These are phyloP conservation scores for Meghimatium bilineatum DNA, from an alignment of 2,888 invertebrate species.

Conservation along the genomic window DNA sequence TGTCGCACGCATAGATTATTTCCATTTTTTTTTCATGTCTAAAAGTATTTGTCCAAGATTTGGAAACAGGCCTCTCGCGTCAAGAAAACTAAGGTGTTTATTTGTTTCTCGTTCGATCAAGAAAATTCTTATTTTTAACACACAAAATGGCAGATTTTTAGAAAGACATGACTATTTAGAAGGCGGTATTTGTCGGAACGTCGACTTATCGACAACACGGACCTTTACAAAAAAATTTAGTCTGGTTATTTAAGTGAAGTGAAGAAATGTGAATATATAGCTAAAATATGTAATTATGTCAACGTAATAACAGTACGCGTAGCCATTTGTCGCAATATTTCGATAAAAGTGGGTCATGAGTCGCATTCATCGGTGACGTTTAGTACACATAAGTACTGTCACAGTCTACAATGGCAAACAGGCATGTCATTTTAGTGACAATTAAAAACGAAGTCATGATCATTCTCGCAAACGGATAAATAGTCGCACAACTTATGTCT, in stretches of 20 bases:
- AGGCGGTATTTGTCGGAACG: neutral
- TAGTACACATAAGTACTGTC: neutral
- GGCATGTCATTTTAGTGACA: neutral
- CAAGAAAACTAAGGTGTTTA: conserved; percentile 1
- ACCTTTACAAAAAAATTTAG: neutral
- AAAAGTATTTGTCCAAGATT: neutral
- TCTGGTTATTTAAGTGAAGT: neutral
- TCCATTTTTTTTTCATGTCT: neutral
- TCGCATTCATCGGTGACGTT: neutral
- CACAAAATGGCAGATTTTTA: neutral
- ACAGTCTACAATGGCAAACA: neutral
- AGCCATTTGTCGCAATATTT: neutral
- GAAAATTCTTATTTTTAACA: conserved; percentile 1
- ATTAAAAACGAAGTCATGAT: neutral
- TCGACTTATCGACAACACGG: neutral
- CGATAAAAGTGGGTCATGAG: neutral
- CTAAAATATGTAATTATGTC: neutral
- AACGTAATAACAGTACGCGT: neutral
- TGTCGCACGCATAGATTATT: neutral
- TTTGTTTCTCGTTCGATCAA: neutral
- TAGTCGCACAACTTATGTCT: no score
- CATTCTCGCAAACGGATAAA: no score
- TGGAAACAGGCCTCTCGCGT: neutral
- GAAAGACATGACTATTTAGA: neutral
- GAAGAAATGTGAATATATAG: neutral